Evolutionary conservation across 2,797 vertebrate genomes (phyloP), one percentile per base, ranked within the genome.

Genomic region (Buphagus erythrorhynchus): DNA sequence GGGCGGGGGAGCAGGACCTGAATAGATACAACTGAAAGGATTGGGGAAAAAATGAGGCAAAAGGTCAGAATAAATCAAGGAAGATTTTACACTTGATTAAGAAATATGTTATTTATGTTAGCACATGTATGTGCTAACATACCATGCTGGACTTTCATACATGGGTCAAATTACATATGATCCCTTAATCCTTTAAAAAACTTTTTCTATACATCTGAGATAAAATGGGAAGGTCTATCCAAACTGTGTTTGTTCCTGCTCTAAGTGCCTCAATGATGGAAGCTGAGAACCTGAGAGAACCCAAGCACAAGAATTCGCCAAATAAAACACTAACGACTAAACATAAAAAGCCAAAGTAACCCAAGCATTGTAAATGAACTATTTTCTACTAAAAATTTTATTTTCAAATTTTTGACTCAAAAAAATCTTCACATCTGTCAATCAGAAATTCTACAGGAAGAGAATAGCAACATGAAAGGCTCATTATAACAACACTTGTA

Each of bases 1-100:
- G 8, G 10, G 1, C 4, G 10, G 21, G 9, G 5, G 11, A 22
- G 15, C 7, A 24, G 11, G 6, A 16, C 6, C 17, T 33, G 9
- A 9, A 55, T 3, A 85, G 33, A 31, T 55, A 13, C 18, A 71
- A 9, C 28, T 63, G 45, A 71, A 90, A 49, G 13, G 25, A 48
- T 0, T 52, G 31, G 12, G 20, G 11, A n/a, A 25, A 52, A 59
- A 88, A 28, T 3, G 15, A 65, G 28, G 4, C 5, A 63, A 36
- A 86, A 77, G 1, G 1, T 57, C 49, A 57, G 42, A 80, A 88
- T 18, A 59, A 79, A n/a, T 25, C 13, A 67, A 48, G 31, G 22
- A 88, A 62, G 1, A 49, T 51, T 31, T 61, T 66, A 46, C 6
- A 25, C 73, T 62, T 58, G 15, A 42, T 31, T 55, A 72, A 93